Percentiles rank a stretch among this genome's conserved stretches.
These are phyloP conservation scores for Archilochus colubris DNA, from an alignment of 2,113 vertebrate species.

Conservation along the genomic window DNA sequence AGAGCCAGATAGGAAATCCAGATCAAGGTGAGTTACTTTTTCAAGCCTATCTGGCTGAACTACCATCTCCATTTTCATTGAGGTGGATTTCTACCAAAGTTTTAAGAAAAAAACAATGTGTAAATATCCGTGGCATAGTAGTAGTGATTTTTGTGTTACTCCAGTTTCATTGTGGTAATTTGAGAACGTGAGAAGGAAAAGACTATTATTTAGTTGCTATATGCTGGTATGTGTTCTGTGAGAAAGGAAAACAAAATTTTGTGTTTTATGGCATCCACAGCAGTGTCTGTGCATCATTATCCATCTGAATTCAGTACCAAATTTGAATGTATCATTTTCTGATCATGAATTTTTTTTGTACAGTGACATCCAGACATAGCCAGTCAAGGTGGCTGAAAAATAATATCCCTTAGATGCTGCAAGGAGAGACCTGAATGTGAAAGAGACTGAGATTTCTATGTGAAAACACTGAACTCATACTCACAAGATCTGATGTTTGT, in stretches of 20 bases:
- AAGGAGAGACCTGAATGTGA: not conserved
- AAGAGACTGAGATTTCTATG: not conserved
- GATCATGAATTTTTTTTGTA: not conserved
- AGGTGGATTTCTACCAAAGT: not conserved
- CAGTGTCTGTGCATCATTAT: not conserved
- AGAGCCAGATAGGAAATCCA: not conserved
- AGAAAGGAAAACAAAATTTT: not conserved
- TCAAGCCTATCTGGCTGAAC: not conserved
- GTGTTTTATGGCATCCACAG: not conserved
- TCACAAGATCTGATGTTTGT: not conserved
- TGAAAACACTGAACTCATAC: fast-evolving
- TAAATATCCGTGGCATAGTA: not conserved
- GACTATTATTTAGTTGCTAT: not conserved
- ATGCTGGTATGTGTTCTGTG: not conserved
- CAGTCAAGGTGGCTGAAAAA: not conserved
- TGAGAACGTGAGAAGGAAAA: not conserved
- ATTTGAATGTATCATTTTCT: not conserved
- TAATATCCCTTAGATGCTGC: not conserved
- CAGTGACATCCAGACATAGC: not conserved
- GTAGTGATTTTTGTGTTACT: not conserved
- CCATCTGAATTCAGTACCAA: not conserved
- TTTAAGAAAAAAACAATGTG: not conserved
- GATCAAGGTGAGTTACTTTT: not conserved
- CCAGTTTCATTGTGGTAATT: not conserved
- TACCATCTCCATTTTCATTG: not conserved